Conservation (phyloP, 2,113 vertebrate genomes). For the Aptenodytes forsteri region DNA sequence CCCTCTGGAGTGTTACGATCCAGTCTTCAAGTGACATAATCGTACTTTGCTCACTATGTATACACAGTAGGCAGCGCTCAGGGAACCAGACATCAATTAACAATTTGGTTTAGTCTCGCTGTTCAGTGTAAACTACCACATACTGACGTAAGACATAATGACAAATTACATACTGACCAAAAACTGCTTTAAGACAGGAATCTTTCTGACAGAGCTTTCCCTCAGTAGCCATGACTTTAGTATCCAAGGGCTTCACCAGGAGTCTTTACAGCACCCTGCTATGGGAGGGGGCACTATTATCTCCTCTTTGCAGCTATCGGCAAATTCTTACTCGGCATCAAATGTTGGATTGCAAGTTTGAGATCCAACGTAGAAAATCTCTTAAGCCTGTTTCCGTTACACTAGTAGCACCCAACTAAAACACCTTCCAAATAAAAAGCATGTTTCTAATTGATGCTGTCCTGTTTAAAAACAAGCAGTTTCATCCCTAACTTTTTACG, state of each 20-base stretch:
- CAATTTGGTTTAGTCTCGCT: background rate
- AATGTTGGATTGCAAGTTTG: background rate
- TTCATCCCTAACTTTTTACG: background rate
- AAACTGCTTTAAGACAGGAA: background rate
- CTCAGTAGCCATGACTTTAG: background rate
- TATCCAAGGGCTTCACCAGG: background rate
- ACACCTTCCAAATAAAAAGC: background rate
- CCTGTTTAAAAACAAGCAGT: background rate
- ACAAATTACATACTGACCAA: background rate
- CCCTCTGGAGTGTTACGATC: background rate
- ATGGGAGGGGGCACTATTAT: rapidly evolving
- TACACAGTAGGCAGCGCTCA: rapidly evolving
- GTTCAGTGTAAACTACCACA: background rate
- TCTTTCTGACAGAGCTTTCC: background rate
- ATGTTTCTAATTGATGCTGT: background rate
- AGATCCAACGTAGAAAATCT: background rate
- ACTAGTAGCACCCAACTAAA: background rate
- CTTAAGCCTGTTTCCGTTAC: background rate
- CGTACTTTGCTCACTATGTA: rapidly evolving
- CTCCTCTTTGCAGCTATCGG: background rate
- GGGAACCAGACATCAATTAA: background rate
- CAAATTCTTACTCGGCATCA: background rate
- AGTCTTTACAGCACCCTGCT: background rate
- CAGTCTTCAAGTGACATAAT: background rate
- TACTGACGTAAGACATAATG: background rate